Evolutionary conservation across 2,113 vertebrate species (phyloP).

Genomic region (Corynorhinus townsendii): DNA sequence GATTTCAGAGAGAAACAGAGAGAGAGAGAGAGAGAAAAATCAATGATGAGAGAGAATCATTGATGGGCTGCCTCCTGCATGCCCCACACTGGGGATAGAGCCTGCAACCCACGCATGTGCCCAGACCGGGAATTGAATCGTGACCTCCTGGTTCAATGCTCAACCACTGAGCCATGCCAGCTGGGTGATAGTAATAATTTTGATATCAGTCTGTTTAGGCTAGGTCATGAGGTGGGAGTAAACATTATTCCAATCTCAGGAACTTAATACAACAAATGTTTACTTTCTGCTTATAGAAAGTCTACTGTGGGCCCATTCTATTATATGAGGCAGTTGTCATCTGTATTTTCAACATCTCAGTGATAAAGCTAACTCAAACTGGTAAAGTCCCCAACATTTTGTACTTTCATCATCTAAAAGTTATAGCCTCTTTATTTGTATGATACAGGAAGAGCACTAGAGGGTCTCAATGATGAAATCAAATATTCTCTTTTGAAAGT

Average conservation of each 20-base stretch:
- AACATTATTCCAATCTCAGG: background rate
- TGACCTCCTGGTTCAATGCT: too few species aligned
- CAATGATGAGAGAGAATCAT: too few species aligned
- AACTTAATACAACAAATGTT: background rate
- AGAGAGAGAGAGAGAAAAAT: too few species aligned
- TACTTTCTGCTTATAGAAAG: background rate
- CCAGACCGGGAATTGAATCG: too few species aligned
- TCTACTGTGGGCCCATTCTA: background rate
- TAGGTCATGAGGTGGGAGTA: background rate
- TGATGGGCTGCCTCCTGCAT: too few species aligned
- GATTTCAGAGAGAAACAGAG: too few species aligned
- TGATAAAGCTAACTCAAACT: background rate
- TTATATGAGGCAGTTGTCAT: background rate
- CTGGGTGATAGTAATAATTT: background rate
- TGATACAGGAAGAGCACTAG: background rate
- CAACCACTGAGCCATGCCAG: too few species aligned
- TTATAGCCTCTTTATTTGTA: background rate
- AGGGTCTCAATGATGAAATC: background rate
- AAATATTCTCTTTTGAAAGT: background rate
- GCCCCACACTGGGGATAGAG: too few species aligned
- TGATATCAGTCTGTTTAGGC: background rate
- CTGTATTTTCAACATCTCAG: background rate
- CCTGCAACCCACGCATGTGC: too few species aligned
- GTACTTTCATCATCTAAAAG: background rate
- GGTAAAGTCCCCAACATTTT: background rate